Evolutionary conservation across 2,113 vertebrate genomes (phyloP).

Genomic region (Agapornis roseicollis): DNA sequence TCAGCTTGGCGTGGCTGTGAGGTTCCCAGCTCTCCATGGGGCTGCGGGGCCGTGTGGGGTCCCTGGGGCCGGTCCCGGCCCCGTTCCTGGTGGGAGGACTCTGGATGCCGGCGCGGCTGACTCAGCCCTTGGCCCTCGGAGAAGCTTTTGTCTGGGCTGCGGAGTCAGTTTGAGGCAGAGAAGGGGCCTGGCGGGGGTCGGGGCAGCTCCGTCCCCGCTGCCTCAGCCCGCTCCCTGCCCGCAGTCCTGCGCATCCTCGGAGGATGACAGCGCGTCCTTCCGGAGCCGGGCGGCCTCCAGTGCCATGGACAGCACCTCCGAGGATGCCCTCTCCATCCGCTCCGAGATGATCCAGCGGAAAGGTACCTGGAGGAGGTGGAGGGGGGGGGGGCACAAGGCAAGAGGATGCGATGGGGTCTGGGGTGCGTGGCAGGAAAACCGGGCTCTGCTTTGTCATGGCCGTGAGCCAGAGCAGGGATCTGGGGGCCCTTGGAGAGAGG

Average conservation of each 20-base stretch:
- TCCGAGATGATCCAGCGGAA: slow-evolving; percentile 82
- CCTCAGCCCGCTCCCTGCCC: not conserved
- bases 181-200: not conserved
- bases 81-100: slow-evolving; percentile 50
- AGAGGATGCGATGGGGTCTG: rapidly evolving
- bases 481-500: not conserved
- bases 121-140: slow-evolving; percentile 60
- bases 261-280: slow-evolving; percentile 74
- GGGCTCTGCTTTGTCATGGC: not conserved
- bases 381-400: rapidly evolving
- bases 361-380: slow-evolving; percentile 66
- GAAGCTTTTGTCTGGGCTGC: slow-evolving; percentile 57
- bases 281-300: slow-evolving; percentile 76
- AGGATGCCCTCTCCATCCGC: slow-evolving; percentile 78
- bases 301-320: slow-evolving; percentile 65
- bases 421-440: not conserved
- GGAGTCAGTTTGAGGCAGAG: not conserved
- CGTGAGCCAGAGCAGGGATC: rapidly evolving
- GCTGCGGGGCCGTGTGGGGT: not conserved
- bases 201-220: not conserved
- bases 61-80: slow-evolving; percentile 36
- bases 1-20: rapidly evolving
- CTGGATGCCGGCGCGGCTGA: slow-evolving; percentile 48
- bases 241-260: slow-evolving; percentile 80
- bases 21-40: not conserved